Evolutionary conservation across 1,140 invertebrate genomes (phyloP).

Genomic region (Oscheius sp.): DNA sequence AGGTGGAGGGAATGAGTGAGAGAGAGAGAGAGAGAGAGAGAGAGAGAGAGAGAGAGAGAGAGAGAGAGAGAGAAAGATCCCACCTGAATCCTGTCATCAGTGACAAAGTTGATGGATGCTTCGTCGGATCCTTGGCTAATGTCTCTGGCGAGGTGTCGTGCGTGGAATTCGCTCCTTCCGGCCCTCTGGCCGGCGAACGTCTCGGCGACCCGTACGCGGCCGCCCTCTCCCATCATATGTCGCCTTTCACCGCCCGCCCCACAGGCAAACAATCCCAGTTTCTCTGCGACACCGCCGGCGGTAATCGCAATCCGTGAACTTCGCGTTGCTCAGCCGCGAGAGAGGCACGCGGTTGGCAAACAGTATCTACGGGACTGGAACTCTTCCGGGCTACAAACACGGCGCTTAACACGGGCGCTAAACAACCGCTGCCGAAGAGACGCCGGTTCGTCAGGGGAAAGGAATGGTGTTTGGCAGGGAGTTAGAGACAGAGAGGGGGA

Average conservation of each 20-base stretch:
- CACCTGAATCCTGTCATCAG: slow-evolving; percentile 27
- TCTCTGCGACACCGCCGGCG: not conserved
- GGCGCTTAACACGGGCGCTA: no score
- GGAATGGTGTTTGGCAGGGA: no score
- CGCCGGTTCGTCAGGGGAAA: no score
- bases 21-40: no score
- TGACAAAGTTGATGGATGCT: slow-evolving; percentile 32
- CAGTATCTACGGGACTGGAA: slow-evolving; percentile 1
- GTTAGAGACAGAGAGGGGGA: no score
- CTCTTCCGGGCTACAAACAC: not conserved
- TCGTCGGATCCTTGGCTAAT: slow-evolving; percentile 23
- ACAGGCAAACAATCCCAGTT: not conserved
- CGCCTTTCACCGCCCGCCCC: not conserved
- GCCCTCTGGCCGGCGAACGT: not conserved
- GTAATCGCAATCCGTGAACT: not conserved
- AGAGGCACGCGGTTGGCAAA: not conserved
- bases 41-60: no score
- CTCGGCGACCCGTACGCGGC: not conserved
- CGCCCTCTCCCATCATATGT: not conserved
- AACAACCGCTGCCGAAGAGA: no score
- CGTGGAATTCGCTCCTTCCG: not conserved
- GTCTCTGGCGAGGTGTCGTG: not conserved
- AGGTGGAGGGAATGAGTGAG: no score
- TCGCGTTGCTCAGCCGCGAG: not conserved
- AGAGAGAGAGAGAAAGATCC: no score